Conservation (phyloP, 2,888 invertebrate species). For the Agriotes lineatus region DNA sequence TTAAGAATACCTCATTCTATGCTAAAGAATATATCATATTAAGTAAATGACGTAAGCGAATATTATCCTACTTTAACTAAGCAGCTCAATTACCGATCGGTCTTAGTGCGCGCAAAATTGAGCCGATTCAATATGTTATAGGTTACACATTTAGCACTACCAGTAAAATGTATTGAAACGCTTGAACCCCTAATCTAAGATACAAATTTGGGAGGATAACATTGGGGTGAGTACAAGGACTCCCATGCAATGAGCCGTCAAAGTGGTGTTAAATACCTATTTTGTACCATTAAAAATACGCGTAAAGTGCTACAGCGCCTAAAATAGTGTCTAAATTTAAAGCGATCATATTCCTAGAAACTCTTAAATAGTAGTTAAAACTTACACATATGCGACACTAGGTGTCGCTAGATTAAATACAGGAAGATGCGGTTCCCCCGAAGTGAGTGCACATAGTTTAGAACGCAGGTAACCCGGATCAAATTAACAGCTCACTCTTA, state of each 20-base stretch:
- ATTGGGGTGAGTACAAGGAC: not conserved
- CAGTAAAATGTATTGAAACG: not conserved
- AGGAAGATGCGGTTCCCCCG: constrained; percentile 23
- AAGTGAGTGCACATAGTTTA: not conserved
- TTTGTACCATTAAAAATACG: constrained; percentile 10
- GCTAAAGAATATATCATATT: constrained; percentile 17
- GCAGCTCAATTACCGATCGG: constrained; percentile 1
- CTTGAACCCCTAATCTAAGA: constrained; percentile 4
- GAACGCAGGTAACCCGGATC: not conserved
- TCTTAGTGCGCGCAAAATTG: not conserved
- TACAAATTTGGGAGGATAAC: not conserved
- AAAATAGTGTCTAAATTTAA: constrained; percentile 26
- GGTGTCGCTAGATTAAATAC: not conserved
- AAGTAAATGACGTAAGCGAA: not conserved
- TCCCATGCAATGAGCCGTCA: constrained; percentile 3
- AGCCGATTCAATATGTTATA: not conserved
- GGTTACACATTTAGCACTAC: not conserved
- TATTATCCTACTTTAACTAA: not conserved
- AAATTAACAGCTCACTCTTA: not conserved
- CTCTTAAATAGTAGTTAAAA: not conserved
- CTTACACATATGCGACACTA: not conserved
- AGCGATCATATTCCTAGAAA: constrained; percentile 25
- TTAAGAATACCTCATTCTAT: constrained; percentile 1
- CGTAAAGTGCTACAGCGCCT: constrained; percentile 18
- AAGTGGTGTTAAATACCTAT: constrained; percentile 24